Base-by-base conservation (phyloP, 2,797 vertebrate species). In the Apogon talboti region DNA sequence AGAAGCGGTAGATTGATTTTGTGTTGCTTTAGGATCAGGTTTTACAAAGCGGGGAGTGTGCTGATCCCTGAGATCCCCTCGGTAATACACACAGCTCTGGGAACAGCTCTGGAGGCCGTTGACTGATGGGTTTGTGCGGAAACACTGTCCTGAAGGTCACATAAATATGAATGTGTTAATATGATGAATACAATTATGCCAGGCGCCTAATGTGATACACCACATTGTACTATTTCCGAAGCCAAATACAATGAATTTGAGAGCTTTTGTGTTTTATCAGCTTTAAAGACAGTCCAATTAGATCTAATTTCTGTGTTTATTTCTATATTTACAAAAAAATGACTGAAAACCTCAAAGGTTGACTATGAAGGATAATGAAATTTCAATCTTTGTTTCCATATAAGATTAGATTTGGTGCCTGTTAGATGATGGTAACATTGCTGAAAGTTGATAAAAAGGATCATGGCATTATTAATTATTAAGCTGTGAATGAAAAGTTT, bases 71-170 rank as follows among this genome's bases (percentile, higher is more conserved):
- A 55, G 46, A 52, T 48, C 52, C 28, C 50, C 47, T 51, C 40
- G 43, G 38, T 73, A 16, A 35, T 21, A 37, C 33, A 35, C 33
- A 35, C 33, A n/a, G 41, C 14, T 12, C 5, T 13, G 11, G 3
- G 11, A 42, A 13, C 40, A 42, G 12, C 40, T 43, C 41, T n/a
- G 9, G 33, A 35, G 9, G 33, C 8, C 10, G 33, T 15, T 14
- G 43, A 67, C 1, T 38, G 28, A 77, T 57, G 24, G 35, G n/a
- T n/a, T 51, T 7, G 28, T 10, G 18, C 19, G 30, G 4, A 48
- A 18, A 61, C 35, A 33, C 48, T 66, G 28, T 49, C 30, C 15
- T 51, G 30, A 67, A 71, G 43, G 46, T 71, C 60, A 82, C 69
- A 67, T 41, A 28, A 15, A 74, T 38, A 62, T 67, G 54, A 18